These are phyloP conservation scores for Ptychoptera contaminata DNA, from an alignment of 2,888 invertebrate species.

Conservation along the genomic window DNA sequence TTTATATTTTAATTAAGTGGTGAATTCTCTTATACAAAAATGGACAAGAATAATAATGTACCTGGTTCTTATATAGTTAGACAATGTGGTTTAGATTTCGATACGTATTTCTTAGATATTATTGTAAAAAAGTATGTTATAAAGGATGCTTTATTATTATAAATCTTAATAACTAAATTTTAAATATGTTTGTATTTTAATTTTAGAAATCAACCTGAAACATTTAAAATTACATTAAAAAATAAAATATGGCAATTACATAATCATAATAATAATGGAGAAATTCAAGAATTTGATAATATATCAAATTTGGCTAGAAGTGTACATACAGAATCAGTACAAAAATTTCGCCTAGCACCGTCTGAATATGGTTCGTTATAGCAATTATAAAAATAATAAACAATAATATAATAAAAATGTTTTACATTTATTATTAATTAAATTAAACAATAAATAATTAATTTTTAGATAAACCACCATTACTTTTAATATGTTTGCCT, in stretches of 20 bases:
- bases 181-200: slow-evolving; percentile 6
- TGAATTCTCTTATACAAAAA: slow-evolving; percentile 68
- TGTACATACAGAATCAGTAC: slow-evolving; percentile 20
- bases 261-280: slow-evolving; percentile 14
- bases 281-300: slow-evolving; percentile 17
- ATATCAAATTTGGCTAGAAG: slow-evolving; percentile 23
- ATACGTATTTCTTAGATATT: slow-evolving; percentile 67
- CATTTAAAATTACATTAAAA: slow-evolving; percentile 40
- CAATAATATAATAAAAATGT: slow-evolving; percentile 1
- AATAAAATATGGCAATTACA: slow-evolving; percentile 22
- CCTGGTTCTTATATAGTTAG: slow-evolving; percentile 69
- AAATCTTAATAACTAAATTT: slow-evolving; percentile 4
- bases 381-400: too few species aligned
- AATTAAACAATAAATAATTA: slow-evolving; percentile 7
- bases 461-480: slow-evolving; percentile 21
- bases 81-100: slow-evolving; percentile 66
- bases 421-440: not conserved
- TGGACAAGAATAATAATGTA: slow-evolving; percentile 60
- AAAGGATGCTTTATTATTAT: not conserved
- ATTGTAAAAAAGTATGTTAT: slow-evolving; percentile 49
- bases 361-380: slow-evolving; percentile 62
- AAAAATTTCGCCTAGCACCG: slow-evolving; percentile 48
- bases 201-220: slow-evolving; percentile 46
- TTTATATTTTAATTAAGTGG: slow-evolving; percentile 38
- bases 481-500: slow-evolving; percentile 26